Evolutionary conservation across 2,888 invertebrate species (phyloP), one percentile per base, ranked within the genome.

Genomic region (Latheticus oryzae): DNA sequence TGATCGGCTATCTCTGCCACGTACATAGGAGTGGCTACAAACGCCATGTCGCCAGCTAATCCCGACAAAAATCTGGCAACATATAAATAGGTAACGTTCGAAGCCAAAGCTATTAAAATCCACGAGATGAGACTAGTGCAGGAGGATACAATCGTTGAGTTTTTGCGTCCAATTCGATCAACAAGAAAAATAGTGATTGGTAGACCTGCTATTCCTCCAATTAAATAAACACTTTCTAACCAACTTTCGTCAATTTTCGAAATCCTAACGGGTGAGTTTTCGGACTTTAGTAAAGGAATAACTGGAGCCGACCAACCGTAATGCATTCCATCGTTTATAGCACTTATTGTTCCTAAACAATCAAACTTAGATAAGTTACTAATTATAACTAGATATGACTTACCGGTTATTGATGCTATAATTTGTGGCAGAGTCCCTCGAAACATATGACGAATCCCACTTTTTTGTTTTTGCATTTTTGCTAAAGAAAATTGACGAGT

Each of bases 1-100:
- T 76, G 73, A 63, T 78, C 76, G 5, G 78, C 76, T 21, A 77
- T 76, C 65, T 78, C 78, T 1, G 76, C 76, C 8, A 78, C 73
- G 62, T 76, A 77, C 76, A 77, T 77, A 2, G 78, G 78, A 0
- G 76, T 75, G 1, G 77, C 73, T 1, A 78, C 78, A 45, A 77
- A 78, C 3, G 76, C 76, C 57, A 76, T 73, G 43, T 78, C 76
- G 2, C 75, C 77, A 2, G 75, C 75, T 38, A 76, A 63, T n/a
- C 77, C 77, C 2, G 70, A 65, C 8, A 76, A 19, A 37, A 75
- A 69, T 42, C 77, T 65, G 0, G 76, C 75, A 1, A 70, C 63
- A 60, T 72, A 76, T 3, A 77, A 32, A 40, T 69, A 65, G 11
- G 61, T 63, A 15, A 73, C 70, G 9, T 64, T 65, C 17, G 62